Evolutionary conservation across 2,888 invertebrate species (phyloP).

Genomic region (Clitarchus hookeri): DNA sequence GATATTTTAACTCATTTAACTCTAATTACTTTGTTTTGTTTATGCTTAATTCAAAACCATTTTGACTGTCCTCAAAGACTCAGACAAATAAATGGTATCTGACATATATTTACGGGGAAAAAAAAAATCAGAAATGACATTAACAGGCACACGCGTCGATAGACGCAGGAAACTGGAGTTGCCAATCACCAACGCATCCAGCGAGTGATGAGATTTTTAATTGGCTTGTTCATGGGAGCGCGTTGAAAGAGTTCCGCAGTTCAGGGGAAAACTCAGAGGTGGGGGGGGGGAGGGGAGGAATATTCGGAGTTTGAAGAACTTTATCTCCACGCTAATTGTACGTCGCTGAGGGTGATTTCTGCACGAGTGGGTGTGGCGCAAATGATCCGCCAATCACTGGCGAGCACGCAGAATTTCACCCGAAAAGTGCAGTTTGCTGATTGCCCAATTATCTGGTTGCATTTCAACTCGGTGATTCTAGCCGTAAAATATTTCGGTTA

Average conservation of each 20-base stretch:
- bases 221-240: neutral
- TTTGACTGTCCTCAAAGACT: too few relatives aligned
- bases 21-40: too few relatives aligned
- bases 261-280: neutral
- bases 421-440: neutral
- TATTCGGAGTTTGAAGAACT: neutral
- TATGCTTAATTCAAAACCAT: too few relatives aligned
- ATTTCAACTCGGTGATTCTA: neutral
- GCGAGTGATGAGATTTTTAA: neutral
- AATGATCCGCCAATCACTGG: neutral
- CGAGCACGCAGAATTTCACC: neutral
- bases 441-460: neutral
- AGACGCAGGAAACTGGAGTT: neutral
- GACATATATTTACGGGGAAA: too few relatives aligned
- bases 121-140: neutral
- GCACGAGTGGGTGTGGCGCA: too few relatives aligned
- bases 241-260: neutral
- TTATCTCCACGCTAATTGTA: too few relatives aligned
- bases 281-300: neutral
- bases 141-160: neutral
- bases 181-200: neutral
- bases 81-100: too few relatives aligned
- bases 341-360: too few relatives aligned
- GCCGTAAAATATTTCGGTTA: neutral
- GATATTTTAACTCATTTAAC: too few relatives aligned